Conservation (phyloP, 2,888 invertebrate species). For the Dasysyrphus tricinctus region DNA sequence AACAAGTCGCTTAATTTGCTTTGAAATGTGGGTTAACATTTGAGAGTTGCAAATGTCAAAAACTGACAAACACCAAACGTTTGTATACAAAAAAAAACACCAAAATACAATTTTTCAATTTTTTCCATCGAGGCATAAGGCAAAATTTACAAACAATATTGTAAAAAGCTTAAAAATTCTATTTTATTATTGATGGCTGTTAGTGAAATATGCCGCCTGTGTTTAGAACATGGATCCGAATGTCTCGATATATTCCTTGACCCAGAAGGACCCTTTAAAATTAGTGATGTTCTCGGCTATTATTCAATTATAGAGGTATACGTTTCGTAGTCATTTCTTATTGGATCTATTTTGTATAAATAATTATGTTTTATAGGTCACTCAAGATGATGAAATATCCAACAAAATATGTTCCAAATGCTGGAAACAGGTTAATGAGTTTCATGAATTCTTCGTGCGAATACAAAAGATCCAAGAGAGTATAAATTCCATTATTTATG, state of each 20-base stretch:
- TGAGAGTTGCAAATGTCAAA: neutral
- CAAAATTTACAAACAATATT: neutral
- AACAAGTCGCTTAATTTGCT: too few species aligned
- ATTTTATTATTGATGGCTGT: constrained; percentile 23
- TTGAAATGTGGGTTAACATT: too few species aligned
- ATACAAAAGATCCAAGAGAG: constrained; percentile 63
- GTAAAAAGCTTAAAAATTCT: neutral
- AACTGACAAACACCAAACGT: constrained; percentile 10
- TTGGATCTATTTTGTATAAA: neutral
- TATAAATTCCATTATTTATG: constrained; percentile 57
- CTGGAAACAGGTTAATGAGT: constrained; percentile 53
- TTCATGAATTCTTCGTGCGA: constrained; percentile 54
- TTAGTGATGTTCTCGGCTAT: constrained; percentile 35
- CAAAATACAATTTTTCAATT: neutral
- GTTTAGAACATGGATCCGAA: constrained; percentile 48
- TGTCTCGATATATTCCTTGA: constrained; percentile 47
- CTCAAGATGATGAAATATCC: constrained; percentile 59
- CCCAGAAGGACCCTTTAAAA: constrained; percentile 19
- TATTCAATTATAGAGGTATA: constrained; percentile 58
- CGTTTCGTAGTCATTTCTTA: neutral
- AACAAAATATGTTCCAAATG: constrained; percentile 60
- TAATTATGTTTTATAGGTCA: constrained; percentile 18
- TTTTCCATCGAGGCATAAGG: neutral
- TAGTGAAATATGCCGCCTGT: constrained; percentile 56
- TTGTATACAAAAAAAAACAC: constrained; percentile 20